These are phyloP conservation scores for Hirtodrosophila trivittata DNA, from an alignment of 2,888 invertebrate species.

Conservation along the genomic window DNA sequence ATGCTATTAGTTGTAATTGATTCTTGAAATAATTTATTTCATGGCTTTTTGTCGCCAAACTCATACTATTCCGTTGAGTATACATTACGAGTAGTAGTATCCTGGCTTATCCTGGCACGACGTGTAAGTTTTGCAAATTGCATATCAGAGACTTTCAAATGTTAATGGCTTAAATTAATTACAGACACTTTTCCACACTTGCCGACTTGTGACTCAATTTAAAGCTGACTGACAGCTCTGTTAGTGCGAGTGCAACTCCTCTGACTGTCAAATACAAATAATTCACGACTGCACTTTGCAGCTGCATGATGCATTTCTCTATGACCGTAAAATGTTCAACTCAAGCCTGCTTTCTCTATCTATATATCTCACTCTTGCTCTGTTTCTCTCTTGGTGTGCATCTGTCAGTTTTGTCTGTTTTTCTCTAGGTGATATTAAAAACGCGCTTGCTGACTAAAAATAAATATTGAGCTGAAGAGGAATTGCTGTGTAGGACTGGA, in stretches of 20 bases:
- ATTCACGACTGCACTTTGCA: conserved; percentile 48
- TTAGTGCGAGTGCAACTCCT: not conserved
- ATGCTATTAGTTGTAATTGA: conserved; percentile 75
- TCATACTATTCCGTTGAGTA: not conserved
- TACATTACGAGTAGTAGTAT: not conserved
- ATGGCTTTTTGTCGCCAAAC: conserved; percentile 69
- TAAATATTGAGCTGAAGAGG: conserved; percentile 46
- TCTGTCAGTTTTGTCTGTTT: not conserved
- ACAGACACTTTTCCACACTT: conserved; percentile 43
- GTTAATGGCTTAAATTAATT: conserved; percentile 61
- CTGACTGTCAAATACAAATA: conserved; percentile 35
- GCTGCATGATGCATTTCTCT: conserved; percentile 29
- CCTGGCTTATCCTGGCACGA: conserved; percentile 25
- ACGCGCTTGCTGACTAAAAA: conserved; percentile 50
- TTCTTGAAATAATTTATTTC: conserved; percentile 75
- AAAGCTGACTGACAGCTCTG: conserved; percentile 36
- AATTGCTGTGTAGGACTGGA: conserved; percentile 7
- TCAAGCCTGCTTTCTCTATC: not conserved
- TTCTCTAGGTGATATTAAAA: conserved; percentile 54
- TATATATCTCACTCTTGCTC: not conserved
- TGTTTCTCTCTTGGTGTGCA: not conserved
- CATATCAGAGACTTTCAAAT: conserved; percentile 37
- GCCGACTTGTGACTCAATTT: conserved; percentile 33
- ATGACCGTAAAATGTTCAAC: conserved; percentile 3
- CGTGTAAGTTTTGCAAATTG: conserved; percentile 54